These are phyloP conservation scores for Hypocryptadius cinnamomeus DNA, from an alignment of 2,113 vertebrate species.

Conservation along the genomic window DNA sequence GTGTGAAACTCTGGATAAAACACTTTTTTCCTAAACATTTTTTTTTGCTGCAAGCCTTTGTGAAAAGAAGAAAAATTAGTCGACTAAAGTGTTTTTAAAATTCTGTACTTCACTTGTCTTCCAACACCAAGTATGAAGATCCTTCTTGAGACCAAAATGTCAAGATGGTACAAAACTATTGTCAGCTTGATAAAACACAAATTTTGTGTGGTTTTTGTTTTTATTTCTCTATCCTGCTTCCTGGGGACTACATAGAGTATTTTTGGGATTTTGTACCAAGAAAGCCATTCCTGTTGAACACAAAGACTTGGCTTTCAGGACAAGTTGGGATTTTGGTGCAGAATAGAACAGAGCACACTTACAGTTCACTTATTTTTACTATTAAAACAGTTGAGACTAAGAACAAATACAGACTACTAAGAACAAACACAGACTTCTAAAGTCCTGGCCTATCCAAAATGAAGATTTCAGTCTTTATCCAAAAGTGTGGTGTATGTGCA, in stretches of 20 bases:
- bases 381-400: fast-evolving
- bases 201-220: not conserved
- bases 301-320: not conserved
- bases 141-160: not conserved
- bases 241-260: not conserved
- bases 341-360: not conserved
- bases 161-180: not conserved
- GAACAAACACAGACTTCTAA: not conserved
- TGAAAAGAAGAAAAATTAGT: not conserved
- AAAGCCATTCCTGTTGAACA: not conserved
- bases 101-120: not conserved
- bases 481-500: not conserved
- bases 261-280: not conserved
- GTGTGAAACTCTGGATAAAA: not conserved
- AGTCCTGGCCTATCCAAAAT: not conserved
- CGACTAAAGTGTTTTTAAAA: not conserved
- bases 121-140: not conserved
- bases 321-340: not conserved
- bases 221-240: not conserved
- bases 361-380: not conserved
- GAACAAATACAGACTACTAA: not conserved
- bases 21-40: no score
- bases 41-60: not conserved
- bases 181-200: not conserved
- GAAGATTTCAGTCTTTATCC: not conserved